Conservation (phyloP, 2,888 invertebrate genomes). For the Phrixothrix hirtus region DNA sequence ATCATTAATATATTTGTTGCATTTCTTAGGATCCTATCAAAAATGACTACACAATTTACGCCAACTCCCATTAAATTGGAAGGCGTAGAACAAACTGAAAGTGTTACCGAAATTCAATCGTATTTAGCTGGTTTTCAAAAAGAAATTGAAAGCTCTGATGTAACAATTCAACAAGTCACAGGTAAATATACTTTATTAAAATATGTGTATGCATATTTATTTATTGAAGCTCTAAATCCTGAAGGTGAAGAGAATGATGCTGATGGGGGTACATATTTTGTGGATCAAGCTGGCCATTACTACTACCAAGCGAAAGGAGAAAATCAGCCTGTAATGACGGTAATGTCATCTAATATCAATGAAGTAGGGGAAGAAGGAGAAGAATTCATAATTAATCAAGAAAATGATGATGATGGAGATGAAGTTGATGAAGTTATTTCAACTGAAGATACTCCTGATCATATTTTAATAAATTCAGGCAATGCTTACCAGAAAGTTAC, state of each 20-base stretch:
- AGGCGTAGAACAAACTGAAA: conserved; percentile 54
- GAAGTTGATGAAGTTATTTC: conserved; percentile 42
- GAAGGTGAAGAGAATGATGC: conserved; percentile 52
- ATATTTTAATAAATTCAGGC: conserved; percentile 61
- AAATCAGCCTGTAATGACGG: conserved; percentile 66
- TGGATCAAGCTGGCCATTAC: conserved; percentile 81
- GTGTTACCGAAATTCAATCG: conserved; percentile 73
- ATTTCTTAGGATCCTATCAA: not conserved
- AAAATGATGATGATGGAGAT: conserved; percentile 56
- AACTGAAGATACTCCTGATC: conserved; percentile 45
- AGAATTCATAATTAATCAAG: conserved; percentile 58
- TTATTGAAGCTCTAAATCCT: conserved; percentile 28
- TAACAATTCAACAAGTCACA: conserved; percentile 53
- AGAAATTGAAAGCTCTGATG: conserved; percentile 69
- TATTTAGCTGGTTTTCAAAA: conserved; percentile 83
- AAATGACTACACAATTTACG: conserved; percentile 52
- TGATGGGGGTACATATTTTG: conserved; percentile 74
- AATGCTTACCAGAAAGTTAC: conserved; percentile 81
- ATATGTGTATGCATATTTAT: not conserved
- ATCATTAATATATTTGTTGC: not conserved
- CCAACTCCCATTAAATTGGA: conserved; percentile 55
- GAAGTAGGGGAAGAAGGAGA: conserved; percentile 56
- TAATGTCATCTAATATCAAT: conserved; percentile 60
- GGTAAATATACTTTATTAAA: conserved; percentile 46
- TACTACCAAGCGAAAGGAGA: conserved; percentile 76